Base-by-base conservation (phyloP, 2,888 invertebrate genomes). In the Amaurobius ferox region DNA sequence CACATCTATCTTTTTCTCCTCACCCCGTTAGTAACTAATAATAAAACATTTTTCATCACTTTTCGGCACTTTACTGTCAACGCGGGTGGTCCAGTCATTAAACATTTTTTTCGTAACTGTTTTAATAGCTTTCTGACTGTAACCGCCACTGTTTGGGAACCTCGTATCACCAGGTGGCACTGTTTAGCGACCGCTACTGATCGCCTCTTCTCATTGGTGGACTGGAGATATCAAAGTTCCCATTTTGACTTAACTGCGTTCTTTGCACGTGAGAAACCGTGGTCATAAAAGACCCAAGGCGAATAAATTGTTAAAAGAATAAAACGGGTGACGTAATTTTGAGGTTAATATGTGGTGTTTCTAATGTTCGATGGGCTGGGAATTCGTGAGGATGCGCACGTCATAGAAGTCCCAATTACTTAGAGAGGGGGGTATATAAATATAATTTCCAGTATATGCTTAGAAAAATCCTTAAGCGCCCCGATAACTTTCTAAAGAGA, bases 81-180 rank as follows among this genome's bases (percentile, higher is more conserved):
- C 73, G 80, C 70, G 80, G 80, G 80, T 80, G 80, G 80, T 40
- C 80, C 28, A 6, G 35, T 16, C 73, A 48, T 73, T 73, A 80
- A 73, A 73, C 67, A 62, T 32, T 30, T 66, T 73, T 67, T 72
- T 73, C 23, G 23, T 16, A 5, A 16, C 44, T 30, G 40, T 62
- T 32, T 64, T 39, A 55, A 48, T 39, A 29, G 48, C 28, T 23
- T 55, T 44, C 71, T 73, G 28, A 80, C 80, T 61, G 73, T 32
- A 73, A 35, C 80, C 39, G 72, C 67, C 55, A 73, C 67, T 79
- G 78, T 79, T 35, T 26, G 19, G 19, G 7, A 32, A 35, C 29
- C 44, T 32, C 39, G 55, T 77, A 66, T 29, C 73, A 39, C 80
- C 73, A 80, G 80, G 80, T 80, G 80, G 80, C 80, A 13, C 73